Evolutionary conservation across 2,797 vertebrate species (phyloP).

Genomic region (Calcarius lapponicus): DNA sequence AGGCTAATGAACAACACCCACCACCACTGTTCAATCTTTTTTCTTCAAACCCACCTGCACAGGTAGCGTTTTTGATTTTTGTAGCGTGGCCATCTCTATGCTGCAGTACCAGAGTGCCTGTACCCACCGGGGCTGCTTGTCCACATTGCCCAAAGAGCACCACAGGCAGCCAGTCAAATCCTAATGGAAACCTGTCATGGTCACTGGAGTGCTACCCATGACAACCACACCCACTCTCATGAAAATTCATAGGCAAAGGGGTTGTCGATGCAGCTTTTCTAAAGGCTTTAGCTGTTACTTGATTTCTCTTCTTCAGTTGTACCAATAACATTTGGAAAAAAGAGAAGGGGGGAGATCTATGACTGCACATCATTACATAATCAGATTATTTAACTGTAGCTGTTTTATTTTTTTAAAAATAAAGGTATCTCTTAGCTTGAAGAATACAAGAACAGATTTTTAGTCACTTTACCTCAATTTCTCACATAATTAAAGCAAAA

Average conservation of each 20-base stretch:
- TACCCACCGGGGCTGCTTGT: fast-evolving
- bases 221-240: not conserved
- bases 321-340: not conserved
- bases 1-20: not conserved
- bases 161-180: not conserved
- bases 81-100: not conserved
- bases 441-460: not conserved
- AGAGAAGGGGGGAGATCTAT: fast-evolving
- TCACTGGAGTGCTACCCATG: not conserved
- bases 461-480: not conserved
- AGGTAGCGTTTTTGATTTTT: not conserved
- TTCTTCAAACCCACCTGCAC: not conserved
- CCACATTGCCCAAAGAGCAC: not conserved
- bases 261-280: not conserved
- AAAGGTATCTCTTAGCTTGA: not conserved
- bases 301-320: not conserved
- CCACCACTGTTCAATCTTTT: not conserved
- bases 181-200: not conserved
- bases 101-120: not conserved
- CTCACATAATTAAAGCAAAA: not conserved
- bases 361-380: not conserved
- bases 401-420: not conserved
- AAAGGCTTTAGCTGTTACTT: not conserved
- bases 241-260: not conserved
- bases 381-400: not conserved